Percentiles rank a stretch among this genome's conserved stretches.
These are phyloP conservation scores for Drosophila ficusphila DNA, from an alignment of 1,140 invertebrate species.

Conservation along the genomic window DNA sequence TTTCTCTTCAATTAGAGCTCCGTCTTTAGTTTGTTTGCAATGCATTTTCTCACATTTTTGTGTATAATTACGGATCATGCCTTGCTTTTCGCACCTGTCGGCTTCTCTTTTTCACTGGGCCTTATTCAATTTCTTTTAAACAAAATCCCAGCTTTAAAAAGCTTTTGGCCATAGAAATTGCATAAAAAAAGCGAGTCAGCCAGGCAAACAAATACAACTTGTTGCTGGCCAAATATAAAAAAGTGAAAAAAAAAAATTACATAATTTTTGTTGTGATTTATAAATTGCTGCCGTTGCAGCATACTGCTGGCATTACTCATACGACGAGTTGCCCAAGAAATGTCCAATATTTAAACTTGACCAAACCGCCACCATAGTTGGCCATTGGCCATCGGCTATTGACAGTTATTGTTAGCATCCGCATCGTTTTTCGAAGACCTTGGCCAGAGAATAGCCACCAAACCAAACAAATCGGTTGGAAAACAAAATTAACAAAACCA, in stretches of 20 bases:
- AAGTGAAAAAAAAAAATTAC: conserved; percentile 52
- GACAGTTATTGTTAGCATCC: conserved; percentile 45
- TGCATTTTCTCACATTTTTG: conserved; percentile 40
- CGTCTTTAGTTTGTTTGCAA: background rate
- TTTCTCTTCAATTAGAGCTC: conserved; percentile 1
- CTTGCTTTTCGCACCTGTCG: conserved; percentile 19
- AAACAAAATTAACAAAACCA: background rate
- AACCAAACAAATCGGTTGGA: conserved; percentile 15
- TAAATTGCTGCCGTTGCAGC: conserved; percentile 38
- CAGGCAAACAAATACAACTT: conserved; percentile 1
- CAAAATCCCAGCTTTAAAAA: conserved; percentile 55
- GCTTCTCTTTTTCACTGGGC: background rate
- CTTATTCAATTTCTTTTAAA: conserved; percentile 54
- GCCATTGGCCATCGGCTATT: conserved; percentile 18
- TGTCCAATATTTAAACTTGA: conserved; percentile 66
- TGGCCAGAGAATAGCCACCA: conserved; percentile 29
- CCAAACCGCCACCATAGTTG: conserved; percentile 21
- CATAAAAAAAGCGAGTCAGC: conserved; percentile 24
- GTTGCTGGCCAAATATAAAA: conserved; percentile 48
- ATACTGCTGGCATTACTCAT: conserved; percentile 58
- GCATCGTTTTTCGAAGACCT: conserved; percentile 19
- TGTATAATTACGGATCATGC: conserved; percentile 19
- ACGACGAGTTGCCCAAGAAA: conserved; percentile 60
- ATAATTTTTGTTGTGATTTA: conserved; percentile 64
- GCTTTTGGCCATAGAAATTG: conserved; percentile 19